Base-by-base conservation (phyloP, 2,888 invertebrate genomes). In the Phania funesta region DNA sequence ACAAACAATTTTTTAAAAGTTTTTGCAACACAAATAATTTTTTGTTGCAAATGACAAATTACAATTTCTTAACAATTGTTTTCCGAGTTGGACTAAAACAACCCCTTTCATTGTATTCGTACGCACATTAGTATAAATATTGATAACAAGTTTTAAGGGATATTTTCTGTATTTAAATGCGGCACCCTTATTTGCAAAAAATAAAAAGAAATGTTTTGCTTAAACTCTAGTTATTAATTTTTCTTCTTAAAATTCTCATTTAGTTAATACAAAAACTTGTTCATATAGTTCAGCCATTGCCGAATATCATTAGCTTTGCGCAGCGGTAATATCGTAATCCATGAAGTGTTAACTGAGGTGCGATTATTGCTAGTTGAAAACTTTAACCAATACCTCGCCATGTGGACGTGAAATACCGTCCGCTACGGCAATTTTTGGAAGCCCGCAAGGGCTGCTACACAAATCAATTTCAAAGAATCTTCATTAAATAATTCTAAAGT, bases 361-460 rank as follows among this genome's bases (percentile, higher is more conserved):
- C 94, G 94, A 95, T 95, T 95, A 95, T 96, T 96, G 95, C 95
- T 95, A 95, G 95, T 96, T 96, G 95, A 95, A 95, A 95, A 96
- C 95, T 96, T 95, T 95, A 94, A 95, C 96, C 96, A 96, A 96
- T 96, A 95, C 95, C 95, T 95, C 95, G 95, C 95, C 95, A 92
- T 92, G 95, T 92, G 94, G 94, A 93, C 94, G 94, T 95, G 95
- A 94, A 96, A 96, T 93, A 95, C 93, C 94, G 94, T 94, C 94
- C 94, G 93, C 94, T 93, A 52, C 13, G 67, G 76, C 76, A 76
- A 76, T 76, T 76, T 76, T 68, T 76, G n/a, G 13, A 60, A 68
- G 60, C 60, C 52, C 24, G 68, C 22, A 60, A 68, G 58, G 60
- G 67, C 67, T 76, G 0, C 44, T 67, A 22, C 4, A 13, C 22